phyloP scores from a whole-genome alignment of 2,797 vertebrate genomes.

The Myioborus melanocephalus region DNA sequence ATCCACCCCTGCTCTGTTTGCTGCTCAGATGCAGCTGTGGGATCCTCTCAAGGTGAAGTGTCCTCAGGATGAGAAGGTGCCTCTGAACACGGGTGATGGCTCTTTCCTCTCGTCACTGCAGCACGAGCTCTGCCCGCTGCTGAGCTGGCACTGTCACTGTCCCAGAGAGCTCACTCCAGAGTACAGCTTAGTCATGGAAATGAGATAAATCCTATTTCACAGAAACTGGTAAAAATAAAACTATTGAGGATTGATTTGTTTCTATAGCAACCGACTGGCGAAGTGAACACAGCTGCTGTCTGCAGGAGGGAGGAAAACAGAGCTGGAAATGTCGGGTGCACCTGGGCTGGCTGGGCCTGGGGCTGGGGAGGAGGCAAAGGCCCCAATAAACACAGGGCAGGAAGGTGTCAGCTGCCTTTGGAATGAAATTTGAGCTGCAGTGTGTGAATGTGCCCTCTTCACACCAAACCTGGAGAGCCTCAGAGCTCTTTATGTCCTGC shows the following conservation, averaged over 20 bases:
- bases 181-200: slow-evolving; percentile 42
- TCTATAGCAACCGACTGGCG: slow-evolving; percentile 57
- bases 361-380: background rate
- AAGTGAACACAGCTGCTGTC: slow-evolving; percentile 42
- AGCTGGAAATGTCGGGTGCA: slow-evolving; percentile 1
- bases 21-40: background rate
- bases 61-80: background rate
- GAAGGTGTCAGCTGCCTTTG: background rate
- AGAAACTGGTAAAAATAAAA: slow-evolving; percentile 65
- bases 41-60: background rate
- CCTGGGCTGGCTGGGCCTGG: background rate
- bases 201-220: slow-evolving; percentile 57
- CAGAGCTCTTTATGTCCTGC: background rate
- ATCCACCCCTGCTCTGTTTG: background rate
- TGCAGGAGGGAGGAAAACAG: slow-evolving; percentile 33
- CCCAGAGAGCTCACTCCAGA: background rate
- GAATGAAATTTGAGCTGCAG: background rate
- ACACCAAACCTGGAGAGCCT: background rate
- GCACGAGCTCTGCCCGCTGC: background rate
- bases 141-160: background rate
- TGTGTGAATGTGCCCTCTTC: background rate
- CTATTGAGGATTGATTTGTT: slow-evolving; percentile 64
- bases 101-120: background rate
- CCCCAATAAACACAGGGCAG: background rate
- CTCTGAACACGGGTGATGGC: background rate